Conservation (phyloP, 2,797 vertebrate species). For the Lateolabrax maculatus region DNA sequence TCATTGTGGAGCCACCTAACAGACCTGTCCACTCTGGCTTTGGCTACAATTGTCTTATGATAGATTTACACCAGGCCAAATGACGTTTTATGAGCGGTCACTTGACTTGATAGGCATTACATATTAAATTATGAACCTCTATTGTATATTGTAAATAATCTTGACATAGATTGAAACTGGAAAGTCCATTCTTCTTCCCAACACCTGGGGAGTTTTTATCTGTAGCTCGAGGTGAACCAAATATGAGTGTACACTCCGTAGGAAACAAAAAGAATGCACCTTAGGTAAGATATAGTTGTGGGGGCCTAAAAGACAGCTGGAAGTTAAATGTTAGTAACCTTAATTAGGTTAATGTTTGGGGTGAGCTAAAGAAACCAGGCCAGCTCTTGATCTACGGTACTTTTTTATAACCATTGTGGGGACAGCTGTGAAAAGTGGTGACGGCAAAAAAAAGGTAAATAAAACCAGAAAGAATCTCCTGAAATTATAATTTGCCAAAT, state of each 20-base stretch:
- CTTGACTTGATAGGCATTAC: constrained; percentile 28
- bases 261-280: constrained; percentile 10
- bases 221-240: constrained; percentile 4
- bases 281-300: constrained; percentile 10
- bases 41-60: neutral
- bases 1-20: constrained; percentile 27
- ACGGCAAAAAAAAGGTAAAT: neutral
- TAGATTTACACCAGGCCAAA: constrained; percentile 15
- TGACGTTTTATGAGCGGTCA: neutral
- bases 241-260: neutral
- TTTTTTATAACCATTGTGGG: neutral
- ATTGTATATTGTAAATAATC: constrained; percentile 26
- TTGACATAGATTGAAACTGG: constrained; percentile 20
- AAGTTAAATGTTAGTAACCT: constrained; percentile 4
- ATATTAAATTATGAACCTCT: constrained; percentile 15
- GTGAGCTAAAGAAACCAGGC: neutral
- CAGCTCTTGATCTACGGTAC: constrained; percentile 36
- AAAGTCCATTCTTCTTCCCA: neutral
- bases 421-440: constrained; percentile 1
- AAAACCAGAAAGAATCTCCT: neutral
- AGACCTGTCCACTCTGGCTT: constrained; percentile 32
- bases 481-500: constrained; percentile 43
- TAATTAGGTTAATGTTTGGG: neutral
- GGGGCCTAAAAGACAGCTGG: neutral
- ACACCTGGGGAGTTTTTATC: neutral